Conservation (phyloP, 2,797 vertebrate species). For the Melanotaenia trifasciata region DNA sequence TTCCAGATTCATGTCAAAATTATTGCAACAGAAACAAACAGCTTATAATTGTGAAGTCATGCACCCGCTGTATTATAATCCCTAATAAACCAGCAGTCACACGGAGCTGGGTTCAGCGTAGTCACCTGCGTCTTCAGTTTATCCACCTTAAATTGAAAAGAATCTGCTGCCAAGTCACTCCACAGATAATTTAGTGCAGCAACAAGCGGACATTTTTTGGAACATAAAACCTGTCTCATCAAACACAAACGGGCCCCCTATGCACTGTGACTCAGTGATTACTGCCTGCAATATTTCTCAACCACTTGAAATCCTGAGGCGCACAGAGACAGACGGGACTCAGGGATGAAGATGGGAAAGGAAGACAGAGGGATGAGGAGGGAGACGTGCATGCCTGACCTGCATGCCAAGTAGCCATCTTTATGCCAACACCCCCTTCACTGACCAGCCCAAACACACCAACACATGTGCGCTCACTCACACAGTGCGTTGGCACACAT, state of each 20-base stretch:
- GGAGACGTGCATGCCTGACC: constrained; percentile 70
- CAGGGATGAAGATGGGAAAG: constrained; percentile 18
- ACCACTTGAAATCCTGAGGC: constrained; percentile 59
- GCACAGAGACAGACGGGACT: constrained; percentile 42
- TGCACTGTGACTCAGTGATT: constrained; percentile 63
- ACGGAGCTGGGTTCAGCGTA: background rate
- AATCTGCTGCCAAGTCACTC: constrained; percentile 27
- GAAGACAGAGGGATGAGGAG: constrained; percentile 37
- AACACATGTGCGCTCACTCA: constrained; percentile 21
- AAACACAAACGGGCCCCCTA: constrained; percentile 52
- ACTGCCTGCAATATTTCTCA: constrained; percentile 64
- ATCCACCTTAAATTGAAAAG: constrained; percentile 31
- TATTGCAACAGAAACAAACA: constrained; percentile 40
- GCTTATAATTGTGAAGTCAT: constrained; percentile 49
- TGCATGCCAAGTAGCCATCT: constrained; percentile 82
- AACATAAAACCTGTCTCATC: constrained; percentile 57
- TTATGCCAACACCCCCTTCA: constrained; percentile 62
- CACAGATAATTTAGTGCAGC: constrained; percentile 52
- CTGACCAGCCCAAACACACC: constrained; percentile 26
- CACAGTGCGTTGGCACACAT: background rate
- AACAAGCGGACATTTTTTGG: constrained; percentile 54
- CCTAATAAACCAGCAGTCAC: constrained; percentile 7
- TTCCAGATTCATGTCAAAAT: constrained; percentile 25
- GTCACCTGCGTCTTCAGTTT: constrained; percentile 29
- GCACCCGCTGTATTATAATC: constrained; percentile 22